These are phyloP conservation scores for Periparus ater DNA, from an alignment of 2,797 vertebrate species.

Conservation along the genomic window DNA sequence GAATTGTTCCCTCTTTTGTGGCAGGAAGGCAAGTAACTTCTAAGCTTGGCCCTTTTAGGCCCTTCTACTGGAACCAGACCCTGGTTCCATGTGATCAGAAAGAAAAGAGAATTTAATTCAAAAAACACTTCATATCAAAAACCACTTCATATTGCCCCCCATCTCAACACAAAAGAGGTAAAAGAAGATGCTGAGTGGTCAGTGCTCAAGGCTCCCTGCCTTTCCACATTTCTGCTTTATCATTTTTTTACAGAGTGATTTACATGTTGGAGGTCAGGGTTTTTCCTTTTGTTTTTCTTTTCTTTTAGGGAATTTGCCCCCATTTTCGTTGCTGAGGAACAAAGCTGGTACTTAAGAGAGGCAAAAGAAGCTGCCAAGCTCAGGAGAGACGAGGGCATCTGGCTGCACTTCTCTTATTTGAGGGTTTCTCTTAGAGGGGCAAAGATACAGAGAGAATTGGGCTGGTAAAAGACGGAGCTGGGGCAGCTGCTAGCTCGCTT, in stretches of 20 bases:
- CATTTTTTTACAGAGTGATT: neutral
- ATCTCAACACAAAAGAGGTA: neutral
- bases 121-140: neutral
- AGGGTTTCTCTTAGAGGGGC: neutral
- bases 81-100: neutral
- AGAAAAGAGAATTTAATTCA: neutral
- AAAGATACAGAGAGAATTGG: no score
- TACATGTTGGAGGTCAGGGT: neutral
- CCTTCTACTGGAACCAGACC: neutral
- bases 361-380: neutral
- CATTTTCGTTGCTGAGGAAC: neutral
- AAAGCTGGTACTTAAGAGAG: neutral
- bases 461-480: neutral
- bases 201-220: neutral
- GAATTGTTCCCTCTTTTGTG: neutral
- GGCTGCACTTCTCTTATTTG: neutral
- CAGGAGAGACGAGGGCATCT: neutral
- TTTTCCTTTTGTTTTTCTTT: neutral
- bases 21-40: neutral
- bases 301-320: neutral
- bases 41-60: neutral
- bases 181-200: neutral
- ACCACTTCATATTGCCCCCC: neutral
- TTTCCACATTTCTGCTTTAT: neutral
- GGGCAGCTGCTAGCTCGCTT: neutral